Evolutionary conservation across 2,797 vertebrate species (phyloP).

Genomic region (Aeoliscus strigatus): DNA sequence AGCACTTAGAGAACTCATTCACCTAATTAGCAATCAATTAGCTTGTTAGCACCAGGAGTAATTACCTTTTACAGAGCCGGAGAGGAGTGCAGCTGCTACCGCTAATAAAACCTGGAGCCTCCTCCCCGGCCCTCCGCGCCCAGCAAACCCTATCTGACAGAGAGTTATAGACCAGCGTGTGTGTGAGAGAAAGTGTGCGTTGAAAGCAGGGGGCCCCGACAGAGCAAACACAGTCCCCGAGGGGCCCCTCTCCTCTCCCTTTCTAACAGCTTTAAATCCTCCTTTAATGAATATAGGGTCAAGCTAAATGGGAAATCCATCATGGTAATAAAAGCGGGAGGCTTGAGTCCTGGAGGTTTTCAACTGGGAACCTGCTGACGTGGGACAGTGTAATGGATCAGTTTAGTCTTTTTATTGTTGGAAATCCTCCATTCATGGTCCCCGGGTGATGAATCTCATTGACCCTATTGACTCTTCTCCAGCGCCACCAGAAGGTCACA

Average conservation of each 20-base stretch:
- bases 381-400: conserved; percentile 7
- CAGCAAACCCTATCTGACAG: conserved; percentile 73
- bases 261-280: conserved; percentile 81
- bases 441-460: too few relatives aligned
- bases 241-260: conserved; percentile 76
- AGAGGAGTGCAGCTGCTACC: conserved; percentile 93
- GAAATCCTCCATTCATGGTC: too few relatives aligned
- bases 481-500: too few relatives aligned
- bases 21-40: conserved; percentile 99
- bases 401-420: too few relatives aligned
- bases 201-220: conserved; percentile 37
- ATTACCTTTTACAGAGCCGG: conserved; percentile 96
- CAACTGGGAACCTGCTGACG: conserved; percentile 26
- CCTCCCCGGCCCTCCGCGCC: conserved; percentile 68
- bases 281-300: conserved; percentile 84
- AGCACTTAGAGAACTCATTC: conserved; percentile 91
- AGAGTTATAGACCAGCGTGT: conserved; percentile 81
- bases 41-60: conserved; percentile 99
- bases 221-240: conserved; percentile 79
- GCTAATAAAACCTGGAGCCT: conserved; percentile 89
- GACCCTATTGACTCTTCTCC: too few relatives aligned
- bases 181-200: conserved; percentile 51
- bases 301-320: conserved; percentile 73
- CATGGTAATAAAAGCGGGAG: conserved; percentile 60
- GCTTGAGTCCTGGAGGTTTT: conserved; percentile 39